A percentile compares a stretch with the other conserved stretches of the same genome.
Conservation (phyloP, 2,113 vertebrate species). For the Garra rufa region DNA sequence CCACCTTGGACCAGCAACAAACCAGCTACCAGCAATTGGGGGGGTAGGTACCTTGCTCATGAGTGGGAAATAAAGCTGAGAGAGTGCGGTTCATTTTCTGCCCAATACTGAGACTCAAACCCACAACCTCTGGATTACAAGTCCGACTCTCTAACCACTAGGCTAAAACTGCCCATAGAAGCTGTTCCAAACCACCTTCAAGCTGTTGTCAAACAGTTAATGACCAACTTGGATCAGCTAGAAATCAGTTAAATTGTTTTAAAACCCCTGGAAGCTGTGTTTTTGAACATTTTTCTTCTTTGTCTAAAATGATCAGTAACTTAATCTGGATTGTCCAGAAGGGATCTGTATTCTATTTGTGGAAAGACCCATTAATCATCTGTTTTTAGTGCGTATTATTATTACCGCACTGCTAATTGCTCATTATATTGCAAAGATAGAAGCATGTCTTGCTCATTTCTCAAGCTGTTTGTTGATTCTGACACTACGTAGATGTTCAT, state of each 20-base stretch:
- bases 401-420: constrained; percentile 25
- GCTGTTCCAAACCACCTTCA: too few species aligned
- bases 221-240: neutral
- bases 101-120: too few species aligned
- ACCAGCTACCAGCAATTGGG: neutral
- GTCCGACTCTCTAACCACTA: too few species aligned
- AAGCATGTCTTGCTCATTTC: neutral
- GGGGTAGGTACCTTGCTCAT: too few species aligned
- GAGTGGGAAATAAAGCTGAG: too few species aligned
- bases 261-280: neutral
- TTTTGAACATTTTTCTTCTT: neutral
- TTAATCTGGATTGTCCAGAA: neutral
- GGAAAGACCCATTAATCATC: neutral
- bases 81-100: too few species aligned
- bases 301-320: neutral
- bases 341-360: neutral
- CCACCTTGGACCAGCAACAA: neutral
- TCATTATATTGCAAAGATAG: neutral
- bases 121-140: too few species aligned
- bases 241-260: neutral
- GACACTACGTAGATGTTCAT: constrained; percentile 40
- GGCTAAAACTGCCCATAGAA: too few species aligned
- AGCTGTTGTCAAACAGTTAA: neutral
- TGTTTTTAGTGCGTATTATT: neutral
- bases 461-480: constrained; percentile 33